Percentiles rank a stretch among this genome's conserved stretches.
phyloP scores from a whole-genome alignment of 2,888 invertebrate species.

The Conomelus anceps region DNA sequence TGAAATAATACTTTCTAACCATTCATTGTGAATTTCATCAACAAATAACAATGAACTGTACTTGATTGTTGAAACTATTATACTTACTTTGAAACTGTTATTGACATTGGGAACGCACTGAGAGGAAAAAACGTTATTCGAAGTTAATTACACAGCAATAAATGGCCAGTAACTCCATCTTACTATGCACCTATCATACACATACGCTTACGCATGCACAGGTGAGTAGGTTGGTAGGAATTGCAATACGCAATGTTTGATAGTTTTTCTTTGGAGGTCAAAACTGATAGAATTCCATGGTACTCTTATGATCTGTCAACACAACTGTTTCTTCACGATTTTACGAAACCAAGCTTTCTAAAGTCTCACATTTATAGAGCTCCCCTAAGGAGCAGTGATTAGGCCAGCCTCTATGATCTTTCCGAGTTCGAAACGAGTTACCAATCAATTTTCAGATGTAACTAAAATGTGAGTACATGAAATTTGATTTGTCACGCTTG shows the following conservation, averaged over 20 bases:
- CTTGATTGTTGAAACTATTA: too few relatives aligned
- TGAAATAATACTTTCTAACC: too few relatives aligned
- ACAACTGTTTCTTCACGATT: not conserved
- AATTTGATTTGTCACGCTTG: not conserved
- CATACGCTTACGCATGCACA: not conserved
- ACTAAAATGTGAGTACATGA: not conserved
- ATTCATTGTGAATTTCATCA: too few relatives aligned
- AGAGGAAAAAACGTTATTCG: not conserved
- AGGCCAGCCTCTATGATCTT: not conserved
- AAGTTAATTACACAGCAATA: not conserved
- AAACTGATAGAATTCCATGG: not conserved
- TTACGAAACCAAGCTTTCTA: not conserved
- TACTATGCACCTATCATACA: too few relatives aligned
- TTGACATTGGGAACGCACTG: not conserved
- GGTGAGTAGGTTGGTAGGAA: not conserved
- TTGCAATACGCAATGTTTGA: not conserved
- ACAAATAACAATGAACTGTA: too few relatives aligned
- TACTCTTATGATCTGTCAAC: not conserved
- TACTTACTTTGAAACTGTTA: not conserved
- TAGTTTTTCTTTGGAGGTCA: not conserved
- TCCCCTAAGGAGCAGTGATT: not conserved
- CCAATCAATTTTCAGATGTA: not conserved
- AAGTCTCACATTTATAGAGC: not conserved
- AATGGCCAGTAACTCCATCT: not conserved
- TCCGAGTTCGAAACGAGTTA: not conserved